Evolutionary conservation across 2,113 vertebrate genomes (phyloP).

Genomic region (Ammospiza caudacuta): DNA sequence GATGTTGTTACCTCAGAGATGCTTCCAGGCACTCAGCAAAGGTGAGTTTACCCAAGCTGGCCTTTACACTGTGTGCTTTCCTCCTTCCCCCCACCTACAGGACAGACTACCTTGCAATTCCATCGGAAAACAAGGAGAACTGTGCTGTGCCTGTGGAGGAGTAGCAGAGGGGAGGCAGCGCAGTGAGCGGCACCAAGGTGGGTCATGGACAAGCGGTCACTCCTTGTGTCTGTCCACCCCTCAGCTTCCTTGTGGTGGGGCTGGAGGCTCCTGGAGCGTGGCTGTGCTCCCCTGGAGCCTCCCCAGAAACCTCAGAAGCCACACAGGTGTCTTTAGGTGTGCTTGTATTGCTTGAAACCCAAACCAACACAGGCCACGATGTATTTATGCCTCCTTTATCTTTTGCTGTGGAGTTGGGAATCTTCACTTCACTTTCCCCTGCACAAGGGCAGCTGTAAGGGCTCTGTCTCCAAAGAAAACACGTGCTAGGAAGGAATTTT

Average conservation of each 20-base stretch:
- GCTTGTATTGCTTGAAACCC: neutral
- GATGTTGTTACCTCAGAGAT: neutral
- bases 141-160: slow-evolving; percentile 86
- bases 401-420: neutral
- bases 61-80: neutral
- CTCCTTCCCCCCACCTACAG: slow-evolving; percentile 72
- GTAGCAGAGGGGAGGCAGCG: slow-evolving; percentile 65
- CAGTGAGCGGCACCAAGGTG: slow-evolving; percentile 39
- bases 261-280: neutral
- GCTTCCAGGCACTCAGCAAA: neutral
- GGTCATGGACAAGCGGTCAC: neutral
- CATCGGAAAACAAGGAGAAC: slow-evolving; percentile 94
- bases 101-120: slow-evolving; percentile 95
- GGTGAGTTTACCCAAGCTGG: neutral
- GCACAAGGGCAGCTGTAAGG: neutral
- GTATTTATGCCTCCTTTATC: neutral
- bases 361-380: neutral
- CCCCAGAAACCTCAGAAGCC: neutral
- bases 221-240: neutral
- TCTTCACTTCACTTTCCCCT: neutral
- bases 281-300: neutral
- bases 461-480: neutral
- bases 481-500: no score
- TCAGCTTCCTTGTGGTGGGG: neutral
- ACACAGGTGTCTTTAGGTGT: neutral